These are phyloP conservation scores for Morone chrysops DNA, from an alignment of 2,113 vertebrate species.

Conservation along the genomic window DNA sequence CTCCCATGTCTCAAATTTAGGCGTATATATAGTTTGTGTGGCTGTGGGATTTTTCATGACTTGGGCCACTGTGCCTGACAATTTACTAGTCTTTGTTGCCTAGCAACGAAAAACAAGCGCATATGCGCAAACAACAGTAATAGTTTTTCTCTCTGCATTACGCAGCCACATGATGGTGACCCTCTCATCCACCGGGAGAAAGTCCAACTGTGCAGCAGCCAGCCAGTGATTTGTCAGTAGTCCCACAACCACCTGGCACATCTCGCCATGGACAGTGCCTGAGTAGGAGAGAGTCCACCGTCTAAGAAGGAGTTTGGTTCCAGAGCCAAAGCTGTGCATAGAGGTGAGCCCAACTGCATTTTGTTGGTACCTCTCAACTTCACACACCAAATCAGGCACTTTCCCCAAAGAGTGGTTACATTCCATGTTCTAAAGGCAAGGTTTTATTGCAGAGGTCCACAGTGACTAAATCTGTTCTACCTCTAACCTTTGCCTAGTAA, in stretches of 20 bases:
- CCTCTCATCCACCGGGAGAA: slow-evolving; percentile 45
- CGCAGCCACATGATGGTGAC: slow-evolving; percentile 37
- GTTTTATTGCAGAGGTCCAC: neutral
- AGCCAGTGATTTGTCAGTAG: slow-evolving; percentile 59
- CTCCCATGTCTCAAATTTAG: neutral
- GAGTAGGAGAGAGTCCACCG: slow-evolving; percentile 34
- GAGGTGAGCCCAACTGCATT: slow-evolving; percentile 49
- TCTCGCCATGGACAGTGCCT: slow-evolving; percentile 41
- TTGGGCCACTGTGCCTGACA: neutral
- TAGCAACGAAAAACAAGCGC: slow-evolving; percentile 1
- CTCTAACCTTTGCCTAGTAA: neutral
- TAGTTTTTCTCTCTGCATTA: slow-evolving; percentile 48
- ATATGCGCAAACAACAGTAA: slow-evolving; percentile 28
- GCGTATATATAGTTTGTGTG: neutral
- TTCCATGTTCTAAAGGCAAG: neutral
- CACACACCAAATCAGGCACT: slow-evolving; percentile 22
- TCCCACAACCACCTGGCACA: slow-evolving; percentile 39
- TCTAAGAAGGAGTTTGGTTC: slow-evolving; percentile 45
- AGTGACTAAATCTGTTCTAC: neutral
- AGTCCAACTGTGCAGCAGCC: slow-evolving; percentile 47
- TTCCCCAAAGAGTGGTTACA: slow-evolving; percentile 5
- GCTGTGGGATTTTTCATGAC: neutral
- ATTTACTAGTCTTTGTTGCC: neutral
- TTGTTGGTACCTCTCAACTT: slow-evolving; percentile 44
- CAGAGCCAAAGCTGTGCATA: slow-evolving; percentile 42